phyloP scores from a whole-genome alignment of 1,140 invertebrate genomes.

The Drosophila gunungcola region DNA sequence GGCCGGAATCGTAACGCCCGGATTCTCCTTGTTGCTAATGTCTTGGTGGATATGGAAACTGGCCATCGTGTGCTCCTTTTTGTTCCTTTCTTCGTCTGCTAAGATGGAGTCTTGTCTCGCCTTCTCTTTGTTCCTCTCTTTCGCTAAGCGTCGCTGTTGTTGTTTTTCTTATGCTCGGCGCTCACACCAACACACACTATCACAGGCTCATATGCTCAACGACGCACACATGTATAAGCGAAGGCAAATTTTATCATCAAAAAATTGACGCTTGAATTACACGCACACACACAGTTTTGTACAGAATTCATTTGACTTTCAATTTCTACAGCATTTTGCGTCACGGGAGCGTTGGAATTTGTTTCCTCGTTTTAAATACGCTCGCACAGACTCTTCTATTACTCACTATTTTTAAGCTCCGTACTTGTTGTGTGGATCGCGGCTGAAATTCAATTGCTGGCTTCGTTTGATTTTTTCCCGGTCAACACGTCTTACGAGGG shows the following conservation, averaged over 20 bases:
- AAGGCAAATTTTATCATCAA: slow-evolving; percentile 58
- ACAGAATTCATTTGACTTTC: slow-evolving; percentile 58
- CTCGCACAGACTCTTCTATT: slow-evolving; percentile 17
- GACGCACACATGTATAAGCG: slow-evolving; percentile 25
- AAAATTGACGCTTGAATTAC: slow-evolving; percentile 50
- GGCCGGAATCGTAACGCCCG: slow-evolving; percentile 50
- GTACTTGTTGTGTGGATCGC: slow-evolving; percentile 15
- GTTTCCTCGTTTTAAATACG: slow-evolving; percentile 34
- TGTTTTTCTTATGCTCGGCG: slow-evolving; percentile 49
- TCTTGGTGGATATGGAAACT: slow-evolving; percentile 87
- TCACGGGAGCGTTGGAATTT: slow-evolving; percentile 32
- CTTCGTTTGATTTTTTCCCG: slow-evolving; percentile 67
- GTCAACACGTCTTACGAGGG: slow-evolving; percentile 26
- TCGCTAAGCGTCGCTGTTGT: slow-evolving; percentile 43
- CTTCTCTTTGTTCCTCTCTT: slow-evolving; percentile 58
- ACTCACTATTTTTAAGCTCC: slow-evolving; percentile 18
- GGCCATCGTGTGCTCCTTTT: slow-evolving; percentile 84
- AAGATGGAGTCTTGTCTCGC: slow-evolving; percentile 63
- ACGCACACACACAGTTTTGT: slow-evolving; percentile 44
- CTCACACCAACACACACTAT: slow-evolving; percentile 37
- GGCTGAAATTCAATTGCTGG: slow-evolving; percentile 19
- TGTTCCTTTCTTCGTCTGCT: slow-evolving; percentile 22
- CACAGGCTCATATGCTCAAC: slow-evolving; percentile 32
- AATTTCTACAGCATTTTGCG: slow-evolving; percentile 46
- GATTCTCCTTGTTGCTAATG: slow-evolving; percentile 87